Conservation (phyloP, 2,113 vertebrate species). For the Syngnathus typhle region DNA sequence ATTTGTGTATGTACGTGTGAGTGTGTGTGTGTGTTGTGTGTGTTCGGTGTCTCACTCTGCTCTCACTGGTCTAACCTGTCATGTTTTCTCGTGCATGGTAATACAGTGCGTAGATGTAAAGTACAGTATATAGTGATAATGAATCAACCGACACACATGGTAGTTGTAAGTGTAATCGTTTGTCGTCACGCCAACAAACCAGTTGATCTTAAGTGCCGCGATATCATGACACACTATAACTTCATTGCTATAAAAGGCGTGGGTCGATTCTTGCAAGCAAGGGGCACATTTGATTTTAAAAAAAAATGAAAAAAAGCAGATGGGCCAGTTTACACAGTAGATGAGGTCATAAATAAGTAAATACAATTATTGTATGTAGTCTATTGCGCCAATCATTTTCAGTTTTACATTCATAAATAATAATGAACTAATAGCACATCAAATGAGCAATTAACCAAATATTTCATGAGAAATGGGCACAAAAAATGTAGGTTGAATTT, state of each 20-base stretch:
- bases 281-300: no score
- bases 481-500: neutral
- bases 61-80: slow-evolving; percentile 8
- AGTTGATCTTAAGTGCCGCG: neutral
- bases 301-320: neutral
- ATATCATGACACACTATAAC: neutral
- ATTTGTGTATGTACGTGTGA: slow-evolving; percentile 16
- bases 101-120: neutral
- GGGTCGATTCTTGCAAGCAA: neutral
- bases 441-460: neutral
- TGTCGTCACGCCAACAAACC: neutral
- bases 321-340: neutral
- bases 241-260: neutral
- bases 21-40: slow-evolving; percentile 10
- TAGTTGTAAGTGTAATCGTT: neutral
- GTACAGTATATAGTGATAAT: neutral
- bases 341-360: neutral
- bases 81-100: neutral
- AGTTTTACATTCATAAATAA: no score
- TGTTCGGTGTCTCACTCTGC: slow-evolving; percentile 6
- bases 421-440: no score
- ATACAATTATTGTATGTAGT: neutral
- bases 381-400: no score
- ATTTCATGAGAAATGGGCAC: neutral
- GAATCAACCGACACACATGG: neutral